Evolutionary conservation across 2,113 vertebrate genomes (phyloP).

Genomic region (Thalassarche chlororhynchos): DNA sequence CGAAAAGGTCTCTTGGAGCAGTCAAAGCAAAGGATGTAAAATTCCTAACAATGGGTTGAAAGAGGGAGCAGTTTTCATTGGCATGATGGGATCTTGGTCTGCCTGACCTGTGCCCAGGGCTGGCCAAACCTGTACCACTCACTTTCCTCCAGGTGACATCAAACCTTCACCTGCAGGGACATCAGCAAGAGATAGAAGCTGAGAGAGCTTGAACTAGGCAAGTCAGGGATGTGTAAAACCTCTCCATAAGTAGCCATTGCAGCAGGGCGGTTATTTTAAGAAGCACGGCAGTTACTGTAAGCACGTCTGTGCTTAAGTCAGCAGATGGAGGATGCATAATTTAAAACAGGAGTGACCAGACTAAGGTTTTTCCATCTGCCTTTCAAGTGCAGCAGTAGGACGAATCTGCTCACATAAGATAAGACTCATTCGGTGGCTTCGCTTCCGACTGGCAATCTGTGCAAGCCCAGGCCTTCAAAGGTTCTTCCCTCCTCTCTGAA

Average conservation of each 20-base stretch:
- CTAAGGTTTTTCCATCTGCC: constrained; percentile 7
- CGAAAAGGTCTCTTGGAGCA: not conserved
- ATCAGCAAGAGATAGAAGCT: not conserved
- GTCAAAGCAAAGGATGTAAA: not conserved
- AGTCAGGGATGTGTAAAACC: not conserved
- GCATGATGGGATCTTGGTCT: not conserved
- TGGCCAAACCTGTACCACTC: not conserved
- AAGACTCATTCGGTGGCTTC: not conserved
- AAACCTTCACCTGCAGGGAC: not conserved
- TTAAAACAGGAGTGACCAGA: constrained; percentile 36
- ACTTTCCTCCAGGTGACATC: not conserved
- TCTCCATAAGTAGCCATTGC: not conserved
- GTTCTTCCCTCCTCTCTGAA: not conserved
- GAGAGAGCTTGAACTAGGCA: not conserved
- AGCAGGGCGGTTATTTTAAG: not conserved
- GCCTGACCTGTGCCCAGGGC: not conserved
- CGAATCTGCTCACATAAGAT: not conserved
- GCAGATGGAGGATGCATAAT: constrained; percentile 60
- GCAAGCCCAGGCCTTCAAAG: not conserved
- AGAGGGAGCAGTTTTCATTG: not conserved
- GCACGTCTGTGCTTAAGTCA: not conserved
- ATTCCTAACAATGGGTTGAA: not conserved
- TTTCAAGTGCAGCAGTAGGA: not conserved
- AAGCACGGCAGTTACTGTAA: not conserved
- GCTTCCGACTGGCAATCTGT: not conserved